Percentiles rank a stretch among this genome's conserved stretches.
Evolutionary conservation across 2,888 invertebrate species (phyloP).

Genomic region (Phaedon cochleariae): DNA sequence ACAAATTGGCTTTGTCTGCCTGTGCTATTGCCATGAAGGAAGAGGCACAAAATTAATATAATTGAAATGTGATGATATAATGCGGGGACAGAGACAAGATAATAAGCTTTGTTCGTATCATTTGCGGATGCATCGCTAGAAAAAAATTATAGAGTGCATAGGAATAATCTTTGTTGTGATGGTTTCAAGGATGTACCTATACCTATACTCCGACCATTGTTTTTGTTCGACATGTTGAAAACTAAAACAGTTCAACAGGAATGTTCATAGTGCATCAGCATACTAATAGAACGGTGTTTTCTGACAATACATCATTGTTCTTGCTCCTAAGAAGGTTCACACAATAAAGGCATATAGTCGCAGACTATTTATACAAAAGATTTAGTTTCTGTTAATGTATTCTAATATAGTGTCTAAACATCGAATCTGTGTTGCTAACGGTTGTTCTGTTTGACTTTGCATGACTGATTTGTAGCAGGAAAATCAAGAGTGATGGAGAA

Average conservation of each 20-base stretch:
- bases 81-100: constrained; percentile 13
- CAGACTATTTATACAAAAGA: not conserved
- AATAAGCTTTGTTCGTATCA: constrained; percentile 27
- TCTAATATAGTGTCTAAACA: not conserved
- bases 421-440: not conserved
- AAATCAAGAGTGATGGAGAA: constrained; percentile 5
- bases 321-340: constrained; percentile 22
- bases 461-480: not conserved
- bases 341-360: constrained; percentile 18
- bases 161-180: constrained; percentile 20
- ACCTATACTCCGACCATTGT: constrained; percentile 25
- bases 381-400: not conserved
- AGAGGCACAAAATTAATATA: constrained; percentile 4
- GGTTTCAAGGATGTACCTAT: constrained; percentile 23
- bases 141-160: constrained; percentile 16
- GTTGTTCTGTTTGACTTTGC: not conserved
- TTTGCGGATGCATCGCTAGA: constrained; percentile 25
- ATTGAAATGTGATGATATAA: constrained; percentile 10
- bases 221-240: constrained; percentile 4
- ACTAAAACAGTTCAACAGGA: constrained; percentile 18
- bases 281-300: constrained; percentile 27
- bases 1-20: no score
- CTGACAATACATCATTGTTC: constrained; percentile 30
- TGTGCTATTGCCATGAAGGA: not conserved
- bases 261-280: constrained; percentile 7